Evolutionary conservation across 1,140 invertebrate genomes (phyloP).

Genomic region (Caligus rogercresseyi): DNA sequence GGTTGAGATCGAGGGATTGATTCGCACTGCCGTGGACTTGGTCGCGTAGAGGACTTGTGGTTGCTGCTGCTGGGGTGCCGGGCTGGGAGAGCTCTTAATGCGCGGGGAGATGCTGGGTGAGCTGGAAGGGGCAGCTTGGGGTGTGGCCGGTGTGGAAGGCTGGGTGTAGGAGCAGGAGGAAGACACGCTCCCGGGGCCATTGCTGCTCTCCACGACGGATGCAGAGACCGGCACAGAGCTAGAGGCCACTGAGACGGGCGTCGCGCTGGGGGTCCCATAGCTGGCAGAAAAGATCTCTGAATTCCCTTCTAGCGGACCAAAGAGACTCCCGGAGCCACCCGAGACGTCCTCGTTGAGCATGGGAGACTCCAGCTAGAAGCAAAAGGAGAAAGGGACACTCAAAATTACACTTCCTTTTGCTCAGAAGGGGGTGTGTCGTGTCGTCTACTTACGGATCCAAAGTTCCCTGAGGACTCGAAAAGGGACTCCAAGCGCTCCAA

Average conservation of each 20-base stretch:
- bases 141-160: neutral
- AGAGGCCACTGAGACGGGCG: neutral
- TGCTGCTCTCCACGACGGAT: neutral
- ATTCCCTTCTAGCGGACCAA: neutral
- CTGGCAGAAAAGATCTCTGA: neutral
- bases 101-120: neutral
- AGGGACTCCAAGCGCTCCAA: constrained; percentile 12
- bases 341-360: neutral
- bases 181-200: neutral
- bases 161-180: neutral
- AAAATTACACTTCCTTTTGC: too few species aligned
- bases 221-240: neutral
- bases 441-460: constrained; percentile 9
- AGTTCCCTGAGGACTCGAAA: constrained; percentile 2
- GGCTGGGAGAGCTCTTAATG: neutral
- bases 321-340: neutral
- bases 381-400: too few species aligned
- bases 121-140: neutral
- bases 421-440: too few species aligned
- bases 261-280: neutral
- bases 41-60: neutral
- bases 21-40: neutral
- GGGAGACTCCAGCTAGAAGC: neutral
- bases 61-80: neutral
- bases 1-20: neutral